Conservation (phyloP, 2,113 vertebrate species). For the Hyla sarda region DNA sequence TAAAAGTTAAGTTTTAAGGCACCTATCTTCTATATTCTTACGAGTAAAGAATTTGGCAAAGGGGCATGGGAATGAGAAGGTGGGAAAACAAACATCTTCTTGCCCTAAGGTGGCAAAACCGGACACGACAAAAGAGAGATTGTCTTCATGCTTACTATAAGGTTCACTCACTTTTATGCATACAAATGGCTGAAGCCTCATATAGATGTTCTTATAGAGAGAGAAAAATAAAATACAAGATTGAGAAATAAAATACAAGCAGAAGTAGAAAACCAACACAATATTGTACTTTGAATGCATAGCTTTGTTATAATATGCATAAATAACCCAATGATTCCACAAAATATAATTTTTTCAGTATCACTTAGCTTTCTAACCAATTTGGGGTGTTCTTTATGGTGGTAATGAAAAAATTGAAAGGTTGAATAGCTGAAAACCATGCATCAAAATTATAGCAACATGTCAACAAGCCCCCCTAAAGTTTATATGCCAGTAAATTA, state of each 20-base stretch:
- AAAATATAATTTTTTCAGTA: neutral
- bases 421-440: constrained; percentile 17
- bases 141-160: no score
- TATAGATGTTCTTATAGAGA: neutral
- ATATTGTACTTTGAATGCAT: neutral
- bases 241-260: neutral
- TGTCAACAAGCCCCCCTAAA: constrained; percentile 23
- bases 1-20: no score
- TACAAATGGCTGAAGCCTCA: neutral
- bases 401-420: constrained; percentile 11
- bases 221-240: neutral
- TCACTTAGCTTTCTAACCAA: neutral
- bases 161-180: neutral
- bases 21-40: no score
- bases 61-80: no score
- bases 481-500: constrained; percentile 24
- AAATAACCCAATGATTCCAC: neutral
- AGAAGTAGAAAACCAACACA: neutral
- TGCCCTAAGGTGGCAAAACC: neutral
- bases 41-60: no score
- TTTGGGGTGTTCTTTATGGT: neutral
- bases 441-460: constrained; percentile 26
- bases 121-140: neutral
- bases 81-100: no score
- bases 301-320: neutral